Evolutionary conservation across 2,888 invertebrate species (phyloP).

Genomic region (Heliconius ethilla): DNA sequence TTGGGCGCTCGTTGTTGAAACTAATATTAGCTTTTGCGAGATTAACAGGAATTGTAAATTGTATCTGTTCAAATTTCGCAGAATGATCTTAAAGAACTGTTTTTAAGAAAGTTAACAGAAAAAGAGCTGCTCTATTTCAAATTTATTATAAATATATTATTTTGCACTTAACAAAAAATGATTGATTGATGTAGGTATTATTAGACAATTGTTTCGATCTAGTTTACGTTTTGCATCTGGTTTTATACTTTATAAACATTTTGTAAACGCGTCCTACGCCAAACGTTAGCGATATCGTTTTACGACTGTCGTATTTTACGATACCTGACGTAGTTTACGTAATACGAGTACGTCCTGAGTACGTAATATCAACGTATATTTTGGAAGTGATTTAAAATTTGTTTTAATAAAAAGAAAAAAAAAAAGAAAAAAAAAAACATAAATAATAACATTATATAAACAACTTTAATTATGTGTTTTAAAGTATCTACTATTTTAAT

Average conservation of each 20-base stretch:
- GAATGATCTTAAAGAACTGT: constrained; percentile 11
- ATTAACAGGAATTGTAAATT: neutral
- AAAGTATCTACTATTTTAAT: no score
- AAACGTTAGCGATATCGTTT: constrained; percentile 2
- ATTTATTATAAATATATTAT: constrained; percentile 19
- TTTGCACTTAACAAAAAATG: constrained; percentile 3
- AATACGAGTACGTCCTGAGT: neutral
- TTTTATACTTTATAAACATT: constrained; percentile 20
- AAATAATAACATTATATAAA: no score
- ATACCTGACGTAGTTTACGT: neutral
- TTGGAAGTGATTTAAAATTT: no score
- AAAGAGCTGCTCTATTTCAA: constrained; percentile 32
- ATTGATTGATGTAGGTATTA: constrained; percentile 27
- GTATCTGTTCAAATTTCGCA: constrained; percentile 12
- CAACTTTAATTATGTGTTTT: no score
- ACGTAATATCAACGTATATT: neutral
- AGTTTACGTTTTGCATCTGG: constrained; percentile 29
- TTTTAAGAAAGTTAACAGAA: constrained; percentile 16
- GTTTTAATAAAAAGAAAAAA: no score
- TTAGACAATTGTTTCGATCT: constrained; percentile 26
- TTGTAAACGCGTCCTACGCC: neutral
- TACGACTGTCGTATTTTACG: neutral
- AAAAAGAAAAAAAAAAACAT: no score
- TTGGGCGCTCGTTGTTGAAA: neutral
- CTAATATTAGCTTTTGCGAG: neutral